Evolutionary conservation across 2,797 vertebrate genomes (phyloP).

Genomic region (Galagoides demidoff): DNA sequence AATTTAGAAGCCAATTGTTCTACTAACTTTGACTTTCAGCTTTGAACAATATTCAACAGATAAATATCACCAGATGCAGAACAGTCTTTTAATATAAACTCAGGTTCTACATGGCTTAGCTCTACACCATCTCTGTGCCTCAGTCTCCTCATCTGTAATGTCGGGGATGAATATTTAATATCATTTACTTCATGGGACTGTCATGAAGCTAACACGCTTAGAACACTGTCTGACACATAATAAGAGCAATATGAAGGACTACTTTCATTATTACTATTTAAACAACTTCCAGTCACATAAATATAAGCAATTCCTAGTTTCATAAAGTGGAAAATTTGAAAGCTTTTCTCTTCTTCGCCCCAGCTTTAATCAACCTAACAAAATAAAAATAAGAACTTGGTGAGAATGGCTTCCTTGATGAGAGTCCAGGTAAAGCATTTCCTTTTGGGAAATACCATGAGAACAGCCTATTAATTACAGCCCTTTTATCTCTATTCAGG

Average conservation of each 20-base stretch:
- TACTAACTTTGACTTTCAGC: not conserved
- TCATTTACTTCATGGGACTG: not conserved
- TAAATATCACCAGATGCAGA: not conserved
- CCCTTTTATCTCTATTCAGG: conserved; percentile 37
- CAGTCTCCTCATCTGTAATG: not conserved
- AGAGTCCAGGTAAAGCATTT: conserved; percentile 43
- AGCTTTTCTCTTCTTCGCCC: not conserved
- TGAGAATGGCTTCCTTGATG: not conserved
- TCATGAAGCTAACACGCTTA: not conserved
- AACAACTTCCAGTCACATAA: not conserved
- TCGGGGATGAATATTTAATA: not conserved
- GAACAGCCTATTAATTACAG: not conserved
- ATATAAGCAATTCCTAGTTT: conserved; percentile 40
- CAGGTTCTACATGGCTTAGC: not conserved
- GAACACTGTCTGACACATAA: not conserved
- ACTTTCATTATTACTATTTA: not conserved
- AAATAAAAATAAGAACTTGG: conserved; percentile 47
- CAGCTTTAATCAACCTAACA: not conserved
- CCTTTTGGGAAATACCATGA: conserved; percentile 50
- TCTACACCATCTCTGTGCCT: not conserved
- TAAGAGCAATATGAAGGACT: not conserved
- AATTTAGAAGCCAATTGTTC: not conserved
- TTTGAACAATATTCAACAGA: conserved; percentile 17
- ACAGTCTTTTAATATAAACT: not conserved
- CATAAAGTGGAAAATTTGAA: conserved; percentile 23